phyloP scores from a whole-genome alignment of 2,113 vertebrate species.

The Vulpes vulpes region DNA sequence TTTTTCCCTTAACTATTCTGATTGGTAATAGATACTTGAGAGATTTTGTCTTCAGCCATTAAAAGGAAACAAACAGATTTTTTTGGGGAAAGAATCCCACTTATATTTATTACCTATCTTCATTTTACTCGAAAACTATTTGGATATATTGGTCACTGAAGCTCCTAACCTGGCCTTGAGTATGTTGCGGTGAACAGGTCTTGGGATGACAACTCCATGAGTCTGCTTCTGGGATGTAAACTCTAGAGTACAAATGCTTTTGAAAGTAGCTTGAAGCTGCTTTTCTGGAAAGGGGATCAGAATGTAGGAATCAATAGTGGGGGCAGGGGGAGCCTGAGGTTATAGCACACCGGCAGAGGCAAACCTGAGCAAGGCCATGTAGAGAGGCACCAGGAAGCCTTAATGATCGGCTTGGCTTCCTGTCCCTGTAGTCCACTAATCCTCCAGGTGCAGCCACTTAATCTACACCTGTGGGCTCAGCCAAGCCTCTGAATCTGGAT shows the following conservation, averaged over 20 bases:
- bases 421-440: constrained; percentile 9
- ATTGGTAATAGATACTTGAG: constrained; percentile 35
- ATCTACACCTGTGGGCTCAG: constrained; percentile 50
- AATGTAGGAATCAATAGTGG: background rate
- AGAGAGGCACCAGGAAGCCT: constrained; percentile 54
- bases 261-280: background rate
- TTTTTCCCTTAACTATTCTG: constrained; percentile 30
- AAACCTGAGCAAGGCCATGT: constrained; percentile 8
- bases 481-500: background rate
- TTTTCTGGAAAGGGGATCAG: background rate
- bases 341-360: background rate
- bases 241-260: background rate
- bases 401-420: constrained; percentile 35
- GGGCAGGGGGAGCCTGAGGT: background rate
- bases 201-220: background rate
- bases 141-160: background rate
- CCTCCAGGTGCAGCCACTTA: constrained; percentile 64
- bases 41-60: background rate
- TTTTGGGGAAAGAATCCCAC: background rate
- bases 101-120: constrained; percentile 19
- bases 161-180: background rate
- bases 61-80: background rate
- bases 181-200: background rate
- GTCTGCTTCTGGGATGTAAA: background rate
- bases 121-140: background rate